Conservation (phyloP, 64 coral and sea anemone genomes). For the Montipora cactus region DNA sequence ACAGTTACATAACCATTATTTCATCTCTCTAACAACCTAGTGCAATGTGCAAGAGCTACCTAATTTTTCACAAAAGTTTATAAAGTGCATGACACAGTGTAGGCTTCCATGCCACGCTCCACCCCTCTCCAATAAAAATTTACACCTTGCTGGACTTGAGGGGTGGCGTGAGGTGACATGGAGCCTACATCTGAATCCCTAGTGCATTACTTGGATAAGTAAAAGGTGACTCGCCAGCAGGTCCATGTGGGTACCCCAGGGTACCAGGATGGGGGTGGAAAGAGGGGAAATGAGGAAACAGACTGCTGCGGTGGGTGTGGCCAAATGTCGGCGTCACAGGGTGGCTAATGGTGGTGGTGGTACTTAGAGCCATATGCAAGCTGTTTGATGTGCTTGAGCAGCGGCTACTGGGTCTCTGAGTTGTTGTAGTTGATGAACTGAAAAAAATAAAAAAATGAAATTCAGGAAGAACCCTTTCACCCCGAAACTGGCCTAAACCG, state of each 20-base stretch:
- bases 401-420: constrained; percentile 24
- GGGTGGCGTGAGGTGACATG: constrained; percentile 21
- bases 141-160: background rate
- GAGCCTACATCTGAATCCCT: constrained; percentile 16
- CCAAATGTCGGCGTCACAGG: constrained; percentile 63
- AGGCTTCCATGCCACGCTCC: background rate
- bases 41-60: constrained; percentile 5
- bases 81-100: constrained; percentile 10
- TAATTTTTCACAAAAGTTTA: background rate
- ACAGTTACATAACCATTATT: too few species aligned
- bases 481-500: too few species aligned
- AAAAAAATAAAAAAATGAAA: background rate
- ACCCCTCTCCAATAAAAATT: background rate
- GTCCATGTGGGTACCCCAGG: constrained; percentile 58
- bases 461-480: too few species aligned
- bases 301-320: constrained; percentile 45
- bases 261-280: constrained; percentile 57
- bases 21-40: background rate
- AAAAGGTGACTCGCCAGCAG: constrained; percentile 63
- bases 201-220: constrained; percentile 75
- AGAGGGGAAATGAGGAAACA: constrained; percentile 75
- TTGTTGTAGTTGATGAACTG: constrained; percentile 54
- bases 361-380: constrained; percentile 24
- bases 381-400: constrained; percentile 20
- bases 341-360: constrained; percentile 54